These are phyloP conservation scores for Silurus lanzhouensis DNA, from an alignment of 2,797 vertebrate genomes.

Conservation along the genomic window DNA sequence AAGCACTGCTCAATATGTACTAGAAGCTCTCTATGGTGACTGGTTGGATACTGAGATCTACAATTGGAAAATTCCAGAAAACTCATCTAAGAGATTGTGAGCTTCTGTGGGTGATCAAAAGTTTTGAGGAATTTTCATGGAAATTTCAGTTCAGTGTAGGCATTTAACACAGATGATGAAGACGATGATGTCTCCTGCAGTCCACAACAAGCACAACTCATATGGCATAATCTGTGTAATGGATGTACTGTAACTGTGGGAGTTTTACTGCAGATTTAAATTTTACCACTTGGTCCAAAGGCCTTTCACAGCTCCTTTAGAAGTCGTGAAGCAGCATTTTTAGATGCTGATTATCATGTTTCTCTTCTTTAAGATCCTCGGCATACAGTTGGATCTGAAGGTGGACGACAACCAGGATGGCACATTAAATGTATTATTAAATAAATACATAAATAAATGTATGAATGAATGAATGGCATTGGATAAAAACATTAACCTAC, in stretches of 20 bases:
- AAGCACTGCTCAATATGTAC: slow-evolving; percentile 88
- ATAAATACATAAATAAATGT: neutral
- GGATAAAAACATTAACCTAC: no score
- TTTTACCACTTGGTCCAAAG: slow-evolving; percentile 81
- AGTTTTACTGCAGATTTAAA: slow-evolving; percentile 83
- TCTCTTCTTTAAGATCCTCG: slow-evolving; percentile 89
- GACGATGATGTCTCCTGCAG: slow-evolving; percentile 72
- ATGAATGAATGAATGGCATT: neutral
- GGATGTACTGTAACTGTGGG: neutral
- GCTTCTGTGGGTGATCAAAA: slow-evolving; percentile 68
- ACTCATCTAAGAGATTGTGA: slow-evolving; percentile 80
- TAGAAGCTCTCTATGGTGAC: slow-evolving; percentile 89
- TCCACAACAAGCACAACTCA: neutral
- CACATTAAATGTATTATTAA: neutral
- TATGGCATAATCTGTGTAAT: neutral
- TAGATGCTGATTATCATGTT: slow-evolving; percentile 86
- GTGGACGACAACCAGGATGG: neutral
- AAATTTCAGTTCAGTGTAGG: slow-evolving; percentile 70
- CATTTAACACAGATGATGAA: slow-evolving; percentile 64
- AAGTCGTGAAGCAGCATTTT: slow-evolving; percentile 86
- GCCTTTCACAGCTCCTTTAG: slow-evolving; percentile 87
- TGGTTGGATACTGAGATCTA: slow-evolving; percentile 81
- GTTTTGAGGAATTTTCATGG: slow-evolving; percentile 54
- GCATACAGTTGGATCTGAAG: slow-evolving; percentile 82
- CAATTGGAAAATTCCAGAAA: slow-evolving; percentile 94